A percentile compares a stretch with the other conserved stretches of the same genome.
Evolutionary conservation across 2,797 vertebrate genomes (phyloP).

Genomic region (Hemibagrus guttatus): DNA sequence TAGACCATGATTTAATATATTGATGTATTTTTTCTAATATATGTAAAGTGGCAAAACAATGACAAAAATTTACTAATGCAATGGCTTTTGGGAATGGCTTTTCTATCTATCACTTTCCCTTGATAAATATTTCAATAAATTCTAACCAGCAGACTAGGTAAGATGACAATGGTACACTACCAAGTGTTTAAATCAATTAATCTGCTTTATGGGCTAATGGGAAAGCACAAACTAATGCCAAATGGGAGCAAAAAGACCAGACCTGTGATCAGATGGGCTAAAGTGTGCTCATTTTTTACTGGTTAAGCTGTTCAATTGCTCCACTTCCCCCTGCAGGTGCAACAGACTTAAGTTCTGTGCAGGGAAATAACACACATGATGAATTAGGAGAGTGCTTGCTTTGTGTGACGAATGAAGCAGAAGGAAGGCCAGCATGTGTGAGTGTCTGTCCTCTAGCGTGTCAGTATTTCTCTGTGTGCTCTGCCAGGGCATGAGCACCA

Average conservation of each 20-base stretch:
- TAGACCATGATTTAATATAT: neutral
- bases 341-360: slow-evolving; percentile 56
- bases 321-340: slow-evolving; percentile 45
- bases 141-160: neutral
- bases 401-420: slow-evolving; percentile 70
- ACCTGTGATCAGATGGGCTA: slow-evolving; percentile 56
- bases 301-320: slow-evolving; percentile 50
- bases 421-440: slow-evolving; percentile 57
- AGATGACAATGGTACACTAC: slow-evolving; percentile 16
- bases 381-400: slow-evolving; percentile 55
- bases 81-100: neutral
- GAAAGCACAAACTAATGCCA: slow-evolving; percentile 44
- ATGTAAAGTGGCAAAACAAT: neutral
- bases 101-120: too few relatives aligned
- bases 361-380: slow-evolving; percentile 63
- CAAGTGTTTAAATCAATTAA: slow-evolving; percentile 40
- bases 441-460: slow-evolving; percentile 60
- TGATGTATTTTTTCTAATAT: neutral
- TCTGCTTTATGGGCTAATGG: slow-evolving; percentile 34
- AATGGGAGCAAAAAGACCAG: slow-evolving; percentile 36
- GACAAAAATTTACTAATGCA: neutral
- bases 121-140: neutral
- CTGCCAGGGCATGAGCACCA: slow-evolving; percentile 61
- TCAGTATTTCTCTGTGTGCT: slow-evolving; percentile 58
- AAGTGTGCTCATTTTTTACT: slow-evolving; percentile 55